Conservation (phyloP, 2,113 vertebrate species). For the Chaetura pelagica region DNA sequence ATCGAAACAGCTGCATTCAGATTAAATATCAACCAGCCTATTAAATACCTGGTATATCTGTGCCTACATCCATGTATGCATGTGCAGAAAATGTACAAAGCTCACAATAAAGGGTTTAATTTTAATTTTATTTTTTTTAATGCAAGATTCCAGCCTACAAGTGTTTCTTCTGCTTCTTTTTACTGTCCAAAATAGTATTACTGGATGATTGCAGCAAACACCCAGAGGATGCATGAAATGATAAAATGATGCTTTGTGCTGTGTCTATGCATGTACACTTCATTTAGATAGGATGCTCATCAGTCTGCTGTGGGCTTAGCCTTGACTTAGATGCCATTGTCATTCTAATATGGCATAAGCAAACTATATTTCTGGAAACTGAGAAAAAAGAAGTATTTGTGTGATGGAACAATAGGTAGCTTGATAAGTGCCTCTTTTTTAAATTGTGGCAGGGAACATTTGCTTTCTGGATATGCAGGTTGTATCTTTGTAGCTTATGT, state of each 20-base stretch:
- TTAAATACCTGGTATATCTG: neutral
- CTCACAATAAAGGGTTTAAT: neutral
- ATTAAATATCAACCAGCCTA: slow-evolving; percentile 51
- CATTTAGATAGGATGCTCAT: slow-evolving; percentile 38
- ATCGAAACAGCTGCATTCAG: slow-evolving; percentile 73
- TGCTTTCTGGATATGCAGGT: slow-evolving; percentile 30
- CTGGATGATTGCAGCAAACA: slow-evolving; percentile 36
- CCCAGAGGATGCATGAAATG: neutral
- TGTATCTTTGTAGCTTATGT: neutral
- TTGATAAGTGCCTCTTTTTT: slow-evolving; percentile 59
- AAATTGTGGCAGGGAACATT: slow-evolving; percentile 15
- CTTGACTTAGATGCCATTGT: slow-evolving; percentile 60
- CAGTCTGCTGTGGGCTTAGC: slow-evolving; percentile 39
- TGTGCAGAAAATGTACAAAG: slow-evolving; percentile 13
- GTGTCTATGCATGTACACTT: neutral
- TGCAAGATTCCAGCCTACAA: slow-evolving; percentile 42
- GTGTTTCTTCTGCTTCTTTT: slow-evolving; percentile 18
- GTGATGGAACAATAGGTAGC: slow-evolving; percentile 21
- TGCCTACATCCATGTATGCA: neutral
- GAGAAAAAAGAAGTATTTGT: slow-evolving; percentile 10
- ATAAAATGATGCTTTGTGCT: slow-evolving; percentile 37
- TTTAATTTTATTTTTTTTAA: neutral
- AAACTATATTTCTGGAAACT: slow-evolving; percentile 63
- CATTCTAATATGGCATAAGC: slow-evolving; percentile 56
- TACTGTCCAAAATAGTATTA: neutral